Evolutionary conservation across 2,113 vertebrate genomes (phyloP).

Genomic region (Rhinolophus ferrumequinum): DNA sequence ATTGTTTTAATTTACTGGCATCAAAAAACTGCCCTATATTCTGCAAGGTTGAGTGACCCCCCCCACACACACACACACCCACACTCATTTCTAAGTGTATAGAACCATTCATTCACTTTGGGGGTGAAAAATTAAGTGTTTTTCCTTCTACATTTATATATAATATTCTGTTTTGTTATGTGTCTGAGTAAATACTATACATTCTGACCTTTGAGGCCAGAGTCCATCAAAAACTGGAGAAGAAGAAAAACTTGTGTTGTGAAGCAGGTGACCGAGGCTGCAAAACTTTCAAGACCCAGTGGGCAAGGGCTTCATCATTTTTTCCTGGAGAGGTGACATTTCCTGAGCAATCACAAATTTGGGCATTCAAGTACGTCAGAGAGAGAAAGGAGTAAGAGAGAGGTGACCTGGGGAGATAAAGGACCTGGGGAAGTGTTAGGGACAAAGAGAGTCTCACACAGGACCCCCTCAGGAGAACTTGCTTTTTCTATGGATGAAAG

Average conservation of each 20-base stretch:
- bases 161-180: conserved; percentile 22
- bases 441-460: background rate
- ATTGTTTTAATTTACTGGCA: background rate
- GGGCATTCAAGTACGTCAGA: background rate
- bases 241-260: background rate
- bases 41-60: background rate
- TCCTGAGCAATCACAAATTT: background rate
- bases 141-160: background rate
- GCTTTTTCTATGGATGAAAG: background rate
- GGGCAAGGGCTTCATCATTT: background rate
- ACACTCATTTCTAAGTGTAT: background rate
- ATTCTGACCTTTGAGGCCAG: background rate
- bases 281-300: background rate
- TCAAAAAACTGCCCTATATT: background rate
- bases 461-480: background rate
- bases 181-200: background rate
- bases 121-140: background rate
- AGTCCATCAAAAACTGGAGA: background rate
- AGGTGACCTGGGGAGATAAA: background rate
- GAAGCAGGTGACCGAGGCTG: background rate
- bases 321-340: background rate
- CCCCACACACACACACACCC: background rate
- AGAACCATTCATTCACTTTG: background rate
- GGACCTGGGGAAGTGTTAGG: background rate
- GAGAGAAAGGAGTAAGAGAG: background rate